Base-by-base conservation (phyloP, 2,113 vertebrate genomes). In the Noctilio leporinus region DNA sequence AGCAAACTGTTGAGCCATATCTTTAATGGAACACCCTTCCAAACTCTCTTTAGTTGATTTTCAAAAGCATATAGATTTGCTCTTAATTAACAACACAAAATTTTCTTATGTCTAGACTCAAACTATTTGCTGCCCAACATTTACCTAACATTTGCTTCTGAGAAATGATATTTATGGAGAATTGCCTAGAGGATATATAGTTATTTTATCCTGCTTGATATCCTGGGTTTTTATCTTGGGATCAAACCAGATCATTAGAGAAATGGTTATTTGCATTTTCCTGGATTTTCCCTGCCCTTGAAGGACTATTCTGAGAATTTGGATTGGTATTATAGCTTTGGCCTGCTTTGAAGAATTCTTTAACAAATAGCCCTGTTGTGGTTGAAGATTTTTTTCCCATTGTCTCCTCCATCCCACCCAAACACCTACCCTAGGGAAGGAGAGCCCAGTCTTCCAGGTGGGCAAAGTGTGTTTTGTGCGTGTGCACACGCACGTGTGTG, bases 201-300 rank as follows among this genome's bases (percentile, higher is more conserved):
- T 89, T 96, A 65, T 80, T 95, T 95, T 87, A 67, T 86, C 83
- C 69, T 6, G 33, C n/a, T 91, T 64, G 70, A 69, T 75, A 78
- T 16, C 40, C 62, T 75, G 67, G 55, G 85, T 83, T 96, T 95
- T 89, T 88, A 76, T 96, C 51, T 95, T 57, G 77, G 57, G 45
- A 92, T 94, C 57, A 93, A 94, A 83, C 26, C 38, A 72, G 38
- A 38, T 84, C 84, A 92, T 49, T 57, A 95, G 80, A 87, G 75
- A 95, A 95, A 86, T 80, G 22, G n/a, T 45, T 90, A 57, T 92
- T 95, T 92, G n/a, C 40, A 49, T 88, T 40, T 88, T 40, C 78
- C 64, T 93, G 30, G n/a, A 17, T 86, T 95, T 70, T 30, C 1
- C 43, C 33, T 81, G n/a, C 38, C 5, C 17, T 40, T 16, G 5